Conservation (phyloP, 2,888 invertebrate genomes). For the Thymelicus lineola region DNA sequence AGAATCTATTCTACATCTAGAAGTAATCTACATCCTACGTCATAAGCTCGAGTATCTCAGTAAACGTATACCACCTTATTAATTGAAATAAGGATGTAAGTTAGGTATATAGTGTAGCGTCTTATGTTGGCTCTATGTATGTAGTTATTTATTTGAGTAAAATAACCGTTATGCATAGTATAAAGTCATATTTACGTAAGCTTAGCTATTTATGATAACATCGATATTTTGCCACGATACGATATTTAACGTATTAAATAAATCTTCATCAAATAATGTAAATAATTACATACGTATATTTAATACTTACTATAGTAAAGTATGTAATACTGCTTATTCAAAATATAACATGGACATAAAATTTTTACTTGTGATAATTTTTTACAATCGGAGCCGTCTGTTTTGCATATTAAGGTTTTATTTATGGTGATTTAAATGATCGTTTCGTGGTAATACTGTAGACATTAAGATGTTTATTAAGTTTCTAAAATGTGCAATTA, state of each 20-base stretch:
- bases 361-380: no score
- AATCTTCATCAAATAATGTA: no score
- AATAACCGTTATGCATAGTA: constrained; percentile 74
- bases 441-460: constrained; percentile 25
- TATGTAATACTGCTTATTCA: no score
- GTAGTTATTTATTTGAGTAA: constrained; percentile 73
- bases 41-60: constrained; percentile 50
- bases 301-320: no score
- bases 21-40: background rate
- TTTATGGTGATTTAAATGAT: constrained; percentile 6
- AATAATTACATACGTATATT: no score
- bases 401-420: background rate
- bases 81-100: constrained; percentile 70
- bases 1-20: no score
- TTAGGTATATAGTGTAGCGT: constrained; percentile 65
- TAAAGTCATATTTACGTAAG: constrained; percentile 33
- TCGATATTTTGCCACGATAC: constrained; percentile 29
- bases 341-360: no score
- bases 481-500: background rate
- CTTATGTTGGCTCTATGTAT: constrained; percentile 63
- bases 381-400: no score
- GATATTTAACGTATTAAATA: constrained; percentile 5
- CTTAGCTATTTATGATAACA: constrained; percentile 13
- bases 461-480: constrained; percentile 1
- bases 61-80: constrained; percentile 81